These are phyloP conservation scores for Centruroides vittatus DNA, from an alignment of 1,140 invertebrate genomes.

Conservation along the genomic window DNA sequence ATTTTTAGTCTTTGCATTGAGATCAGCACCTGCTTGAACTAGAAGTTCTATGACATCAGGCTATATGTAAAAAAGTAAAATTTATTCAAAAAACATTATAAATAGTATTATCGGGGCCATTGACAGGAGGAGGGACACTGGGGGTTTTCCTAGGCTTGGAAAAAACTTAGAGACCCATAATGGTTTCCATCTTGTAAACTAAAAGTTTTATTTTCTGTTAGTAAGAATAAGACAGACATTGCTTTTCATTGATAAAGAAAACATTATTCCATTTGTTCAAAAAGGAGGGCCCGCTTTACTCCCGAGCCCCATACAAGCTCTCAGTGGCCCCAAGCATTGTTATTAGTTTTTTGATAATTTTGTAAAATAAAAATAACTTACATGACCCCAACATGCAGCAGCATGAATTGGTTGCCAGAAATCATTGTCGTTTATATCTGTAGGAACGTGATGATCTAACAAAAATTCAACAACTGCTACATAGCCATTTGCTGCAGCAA, in stretches of 20 bases:
- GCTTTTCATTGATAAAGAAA: too few species aligned
- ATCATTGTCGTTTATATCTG: conserved; percentile 82
- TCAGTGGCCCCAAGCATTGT: not conserved
- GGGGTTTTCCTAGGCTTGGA: too few species aligned
- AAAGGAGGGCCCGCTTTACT: too few species aligned
- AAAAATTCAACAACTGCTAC: conserved; percentile 88
- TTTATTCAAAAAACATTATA: not conserved
- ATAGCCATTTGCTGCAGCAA: conserved; percentile 98
- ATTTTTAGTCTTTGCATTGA: conserved; percentile 91
- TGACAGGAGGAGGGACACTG: too few species aligned
- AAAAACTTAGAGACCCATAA: too few species aligned
- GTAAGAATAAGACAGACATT: too few species aligned
- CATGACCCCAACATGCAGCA: conserved; percentile 96
- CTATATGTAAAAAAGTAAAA: conserved; percentile 32
- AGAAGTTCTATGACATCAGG: conserved; percentile 84
- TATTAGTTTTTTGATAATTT: not conserved
- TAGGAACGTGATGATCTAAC: conserved; percentile 77
- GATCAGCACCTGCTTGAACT: conserved; percentile 88
- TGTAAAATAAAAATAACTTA: conserved; percentile 37
- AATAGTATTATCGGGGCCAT: not conserved
- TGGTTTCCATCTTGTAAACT: too few species aligned
- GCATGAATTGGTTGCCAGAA: conserved; percentile 93
- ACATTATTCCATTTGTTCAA: too few species aligned
- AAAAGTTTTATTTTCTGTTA: too few species aligned
- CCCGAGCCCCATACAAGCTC: too few species aligned